Percentiles rank a stretch among this genome's conserved stretches.
phyloP scores from a whole-genome alignment of 1,140 invertebrate species.

The Ceratoteleas bidentatus region DNA sequence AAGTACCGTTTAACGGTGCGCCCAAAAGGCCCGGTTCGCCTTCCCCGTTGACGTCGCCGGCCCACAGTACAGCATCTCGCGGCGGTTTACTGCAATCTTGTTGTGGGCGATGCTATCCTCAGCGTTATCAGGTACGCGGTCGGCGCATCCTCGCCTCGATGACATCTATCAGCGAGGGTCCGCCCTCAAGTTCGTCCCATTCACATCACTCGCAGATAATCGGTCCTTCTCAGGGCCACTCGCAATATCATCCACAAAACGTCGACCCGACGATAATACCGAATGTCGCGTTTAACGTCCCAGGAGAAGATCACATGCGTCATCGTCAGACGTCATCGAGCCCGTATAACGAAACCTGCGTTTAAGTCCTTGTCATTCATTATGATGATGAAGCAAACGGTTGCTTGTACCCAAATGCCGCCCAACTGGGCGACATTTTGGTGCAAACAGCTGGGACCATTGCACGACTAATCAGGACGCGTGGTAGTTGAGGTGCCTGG shows the following conservation, averaged over 20 bases:
- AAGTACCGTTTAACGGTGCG: conserved; percentile 95
- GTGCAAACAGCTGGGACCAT: no score
- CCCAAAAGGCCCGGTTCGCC: conserved; percentile 93
- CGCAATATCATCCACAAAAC: conserved; percentile 65
- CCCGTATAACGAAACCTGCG: conserved; percentile 79
- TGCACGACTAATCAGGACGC: no score
- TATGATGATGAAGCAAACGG: conserved; percentile 23
- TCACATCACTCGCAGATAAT: conserved; percentile 75
- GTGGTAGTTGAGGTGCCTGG: no score
- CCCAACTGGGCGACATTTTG: no score
- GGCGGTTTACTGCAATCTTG: conserved; percentile 90
- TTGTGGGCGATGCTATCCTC: conserved; percentile 92
- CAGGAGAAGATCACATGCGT: conserved; percentile 71
- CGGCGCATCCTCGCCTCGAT: conserved; percentile 79
- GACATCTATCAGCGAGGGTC: conserved; percentile 79
- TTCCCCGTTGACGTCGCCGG: conserved; percentile 92
- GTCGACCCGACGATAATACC: conserved; percentile 75
- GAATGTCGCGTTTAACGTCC: conserved; percentile 78
- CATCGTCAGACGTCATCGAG: conserved; percentile 68
- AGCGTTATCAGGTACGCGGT: conserved; percentile 91
- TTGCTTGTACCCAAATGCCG: no score
- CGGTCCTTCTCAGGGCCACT: conserved; percentile 66
- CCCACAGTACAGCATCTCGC: conserved; percentile 89
- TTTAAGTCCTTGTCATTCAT: conserved; percentile 66
- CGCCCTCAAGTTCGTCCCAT: conserved; percentile 76